Conservation (phyloP, 2,888 invertebrate genomes). For the Latrodectus hesperus region DNA sequence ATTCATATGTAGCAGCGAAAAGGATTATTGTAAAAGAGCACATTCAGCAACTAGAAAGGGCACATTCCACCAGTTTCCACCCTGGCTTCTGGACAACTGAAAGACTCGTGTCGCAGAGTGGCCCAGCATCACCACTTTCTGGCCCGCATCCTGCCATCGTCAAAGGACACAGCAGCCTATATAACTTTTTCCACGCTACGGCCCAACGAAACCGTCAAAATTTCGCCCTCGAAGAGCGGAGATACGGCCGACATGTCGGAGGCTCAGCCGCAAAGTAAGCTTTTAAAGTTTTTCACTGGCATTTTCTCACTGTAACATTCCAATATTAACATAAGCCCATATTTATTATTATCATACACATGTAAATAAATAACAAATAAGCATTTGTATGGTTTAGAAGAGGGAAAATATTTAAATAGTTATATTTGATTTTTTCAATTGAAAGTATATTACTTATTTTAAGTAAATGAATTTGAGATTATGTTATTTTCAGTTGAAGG, state of each 20-base stretch:
- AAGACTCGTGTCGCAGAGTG: slow-evolving; percentile 50
- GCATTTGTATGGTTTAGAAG: too few relatives aligned
- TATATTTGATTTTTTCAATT: too few relatives aligned
- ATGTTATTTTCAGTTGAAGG: too few relatives aligned
- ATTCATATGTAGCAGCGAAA: too few relatives aligned
- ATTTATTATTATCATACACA: too few relatives aligned
- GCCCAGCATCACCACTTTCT: slow-evolving; percentile 54
- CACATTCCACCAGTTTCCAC: slow-evolving; percentile 22
- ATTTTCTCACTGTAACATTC: too few relatives aligned
- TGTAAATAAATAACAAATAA: too few relatives aligned
- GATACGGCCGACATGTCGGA: slow-evolving; percentile 75
- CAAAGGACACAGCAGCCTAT: slow-evolving; percentile 46
- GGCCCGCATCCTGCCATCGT: slow-evolving; percentile 49
- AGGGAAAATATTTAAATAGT: too few relatives aligned
- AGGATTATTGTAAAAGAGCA: too few relatives aligned
- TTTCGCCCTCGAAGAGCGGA: slow-evolving; percentile 78
- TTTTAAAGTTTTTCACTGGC: background rate
- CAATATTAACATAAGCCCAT: too few relatives aligned
- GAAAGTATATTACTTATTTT: too few relatives aligned
- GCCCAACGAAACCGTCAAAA: slow-evolving; percentile 74
- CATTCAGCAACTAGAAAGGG: background rate
- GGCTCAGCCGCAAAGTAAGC: slow-evolving; percentile 77
- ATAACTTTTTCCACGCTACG: slow-evolving; percentile 65
- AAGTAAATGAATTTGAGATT: too few relatives aligned
- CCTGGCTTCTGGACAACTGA: slow-evolving; percentile 62